Evolutionary conservation across 1,140 invertebrate species (phyloP).

Genomic region (Elymnias hypermnestra): DNA sequence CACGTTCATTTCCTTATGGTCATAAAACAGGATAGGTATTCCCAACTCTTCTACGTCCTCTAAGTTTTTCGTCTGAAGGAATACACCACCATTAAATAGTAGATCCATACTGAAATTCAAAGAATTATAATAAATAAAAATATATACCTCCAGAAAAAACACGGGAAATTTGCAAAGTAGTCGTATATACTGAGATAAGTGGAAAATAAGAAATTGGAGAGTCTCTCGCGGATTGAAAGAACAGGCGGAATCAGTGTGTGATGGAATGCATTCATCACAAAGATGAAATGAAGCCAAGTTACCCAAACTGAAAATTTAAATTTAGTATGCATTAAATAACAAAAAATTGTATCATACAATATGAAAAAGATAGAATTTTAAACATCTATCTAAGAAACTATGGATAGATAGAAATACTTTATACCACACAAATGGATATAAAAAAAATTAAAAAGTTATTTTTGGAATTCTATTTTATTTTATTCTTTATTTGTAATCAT

Average conservation of each 20-base stretch:
- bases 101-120: constrained; percentile 53
- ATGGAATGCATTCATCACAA: constrained; percentile 30
- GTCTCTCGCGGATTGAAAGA: not conserved
- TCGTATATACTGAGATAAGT: constrained; percentile 6
- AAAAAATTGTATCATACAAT: not conserved
- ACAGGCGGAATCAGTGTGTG: constrained; percentile 1
- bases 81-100: constrained; percentile 56
- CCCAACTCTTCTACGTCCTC: not conserved
- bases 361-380: too few relatives aligned
- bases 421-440: not conserved
- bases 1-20: constrained; percentile 1
- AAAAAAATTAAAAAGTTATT: too few relatives aligned
- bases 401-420: too few relatives aligned
- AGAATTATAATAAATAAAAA: constrained; percentile 20
- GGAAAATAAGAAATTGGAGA: constrained; percentile 5
- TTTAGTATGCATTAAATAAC: not conserved
- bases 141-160: constrained; percentile 8
- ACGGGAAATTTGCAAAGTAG: not conserved
- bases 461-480: too few relatives aligned
- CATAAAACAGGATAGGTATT: not conserved
- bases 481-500: too few relatives aligned
- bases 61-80: constrained; percentile 35
- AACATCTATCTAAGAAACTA: too few relatives aligned
- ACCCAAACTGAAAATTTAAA: constrained; percentile 34
- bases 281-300: constrained; percentile 35